These are phyloP conservation scores for Drosophila ananassae DNA, from an alignment of 1,140 invertebrate species.

Conservation along the genomic window DNA sequence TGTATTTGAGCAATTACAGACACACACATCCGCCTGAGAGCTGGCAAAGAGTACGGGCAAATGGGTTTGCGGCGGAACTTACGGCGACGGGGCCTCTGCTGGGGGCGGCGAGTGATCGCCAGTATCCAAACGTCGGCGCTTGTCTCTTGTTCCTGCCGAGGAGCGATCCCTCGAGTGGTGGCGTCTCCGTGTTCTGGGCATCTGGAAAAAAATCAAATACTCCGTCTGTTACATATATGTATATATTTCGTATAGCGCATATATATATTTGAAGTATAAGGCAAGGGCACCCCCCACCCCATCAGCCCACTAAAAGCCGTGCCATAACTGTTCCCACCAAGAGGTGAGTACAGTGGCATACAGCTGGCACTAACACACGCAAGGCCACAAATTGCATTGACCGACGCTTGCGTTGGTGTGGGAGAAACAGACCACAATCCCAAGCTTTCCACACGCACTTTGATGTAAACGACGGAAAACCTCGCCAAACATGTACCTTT, in stretches of 20 bases:
- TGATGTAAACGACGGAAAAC: not conserved
- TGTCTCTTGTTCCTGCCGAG: constrained; percentile 85
- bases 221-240: not conserved
- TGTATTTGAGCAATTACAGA: constrained; percentile 12
- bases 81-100: constrained; percentile 76
- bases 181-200: constrained; percentile 91
- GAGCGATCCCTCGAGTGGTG: constrained; percentile 89
- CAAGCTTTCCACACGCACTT: constrained; percentile 17
- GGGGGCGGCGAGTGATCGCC: constrained; percentile 75
- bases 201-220: constrained; percentile 84
- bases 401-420: constrained; percentile 18
- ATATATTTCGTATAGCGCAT: constrained; percentile 1
- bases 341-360: constrained; percentile 47
- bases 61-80: constrained; percentile 50
- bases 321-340: constrained; percentile 12
- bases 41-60: constrained; percentile 6
- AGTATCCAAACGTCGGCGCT: constrained; percentile 86
- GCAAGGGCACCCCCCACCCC: constrained; percentile 14
- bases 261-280: constrained; percentile 12
- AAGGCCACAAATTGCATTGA: constrained; percentile 43
- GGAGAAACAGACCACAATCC: constrained; percentile 20
- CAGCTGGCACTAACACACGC: constrained; percentile 31
- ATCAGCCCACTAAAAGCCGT: not conserved
- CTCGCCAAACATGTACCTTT: constrained; percentile 52
- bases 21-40: constrained; percentile 10